Percentiles rank a stretch among this genome's conserved stretches.
phyloP scores from a whole-genome alignment of 2,888 invertebrate genomes.

The Drosophila mimica region DNA sequence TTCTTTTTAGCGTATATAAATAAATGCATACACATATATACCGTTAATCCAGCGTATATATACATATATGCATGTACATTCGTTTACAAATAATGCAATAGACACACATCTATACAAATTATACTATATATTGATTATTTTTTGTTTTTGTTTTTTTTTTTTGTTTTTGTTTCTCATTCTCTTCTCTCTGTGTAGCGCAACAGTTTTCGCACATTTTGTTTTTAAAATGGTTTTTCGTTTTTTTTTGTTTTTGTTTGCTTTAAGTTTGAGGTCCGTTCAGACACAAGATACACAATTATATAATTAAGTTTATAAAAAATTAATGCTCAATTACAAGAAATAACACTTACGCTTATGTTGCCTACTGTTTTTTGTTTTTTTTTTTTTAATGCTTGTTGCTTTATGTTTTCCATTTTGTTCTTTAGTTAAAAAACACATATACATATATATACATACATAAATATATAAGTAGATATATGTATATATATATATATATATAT shows the following conservation, averaged over 20 bases:
- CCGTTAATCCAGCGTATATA: conserved; percentile 21
- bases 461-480: conserved; percentile 20
- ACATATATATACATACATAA: conserved; percentile 36
- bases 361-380: conserved; percentile 42
- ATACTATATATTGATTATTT: conserved; percentile 79
- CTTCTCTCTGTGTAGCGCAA: conserved; percentile 45
- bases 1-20: conserved; percentile 71
- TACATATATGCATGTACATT: conserved; percentile 69
- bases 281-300: conserved; percentile 80
- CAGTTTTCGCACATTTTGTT: conserved; percentile 47
- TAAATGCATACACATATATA: conserved; percentile 75
- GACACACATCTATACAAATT: conserved; percentile 84
- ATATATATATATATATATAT: conserved; percentile 26
- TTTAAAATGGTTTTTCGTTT: conserved; percentile 37
- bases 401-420: conserved; percentile 35
- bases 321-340: conserved; percentile 81
- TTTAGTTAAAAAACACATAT: conserved; percentile 53
- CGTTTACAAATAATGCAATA: conserved; percentile 83
- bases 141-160: conserved; percentile 39
- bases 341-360: conserved; percentile 82
- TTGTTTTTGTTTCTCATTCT: conserved; percentile 46
- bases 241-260: conserved; percentile 37
- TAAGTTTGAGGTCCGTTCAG: conserved; percentile 78
- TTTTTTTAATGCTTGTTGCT: conserved; percentile 31
- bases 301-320: conserved; percentile 75